phyloP scores from a whole-genome alignment of 1,140 invertebrate genomes.

The Leptinotarsa undecemlineata region DNA sequence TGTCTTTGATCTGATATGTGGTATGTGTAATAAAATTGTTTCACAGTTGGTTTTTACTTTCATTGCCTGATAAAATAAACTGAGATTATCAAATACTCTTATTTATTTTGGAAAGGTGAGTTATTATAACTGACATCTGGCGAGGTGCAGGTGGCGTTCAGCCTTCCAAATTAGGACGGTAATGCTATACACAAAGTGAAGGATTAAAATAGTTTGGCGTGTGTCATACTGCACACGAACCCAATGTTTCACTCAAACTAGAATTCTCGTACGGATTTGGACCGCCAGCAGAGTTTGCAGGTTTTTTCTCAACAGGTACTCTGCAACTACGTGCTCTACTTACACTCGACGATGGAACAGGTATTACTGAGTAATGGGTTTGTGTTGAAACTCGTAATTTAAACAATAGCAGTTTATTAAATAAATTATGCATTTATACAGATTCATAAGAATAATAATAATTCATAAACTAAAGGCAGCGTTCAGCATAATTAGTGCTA shows the following conservation, averaged over 20 bases:
- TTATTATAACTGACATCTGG: slow-evolving; percentile 30
- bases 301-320: neutral
- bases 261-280: slow-evolving; percentile 29
- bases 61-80: slow-evolving; percentile 2
- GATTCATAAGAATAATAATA: slow-evolving; percentile 42
- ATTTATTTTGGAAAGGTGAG: slow-evolving; percentile 1
- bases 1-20: too few species aligned
- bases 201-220: slow-evolving; percentile 54
- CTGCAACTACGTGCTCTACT: too few species aligned
- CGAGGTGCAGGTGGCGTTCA: slow-evolving; percentile 28
- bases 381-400: slow-evolving; percentile 41
- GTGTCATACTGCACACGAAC: slow-evolving; percentile 51
- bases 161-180: slow-evolving; percentile 53
- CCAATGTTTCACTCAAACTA: slow-evolving; percentile 31
- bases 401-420: slow-evolving; percentile 50
- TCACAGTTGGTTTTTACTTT: slow-evolving; percentile 11
- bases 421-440: slow-evolving; percentile 48
- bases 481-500: slow-evolving; percentile 47
- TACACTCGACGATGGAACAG: too few species aligned
- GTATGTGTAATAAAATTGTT: too few species aligned
- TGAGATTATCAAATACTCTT: neutral
- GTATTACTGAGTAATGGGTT: neutral
- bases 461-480: slow-evolving; percentile 41
- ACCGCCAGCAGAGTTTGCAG: slow-evolving; percentile 10
- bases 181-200: slow-evolving; percentile 51